Evolutionary conservation across 2,113 vertebrate genomes (phyloP), one percentile per base, ranked within the genome.

Genomic region (Onychostruthus taczanowskii): DNA sequence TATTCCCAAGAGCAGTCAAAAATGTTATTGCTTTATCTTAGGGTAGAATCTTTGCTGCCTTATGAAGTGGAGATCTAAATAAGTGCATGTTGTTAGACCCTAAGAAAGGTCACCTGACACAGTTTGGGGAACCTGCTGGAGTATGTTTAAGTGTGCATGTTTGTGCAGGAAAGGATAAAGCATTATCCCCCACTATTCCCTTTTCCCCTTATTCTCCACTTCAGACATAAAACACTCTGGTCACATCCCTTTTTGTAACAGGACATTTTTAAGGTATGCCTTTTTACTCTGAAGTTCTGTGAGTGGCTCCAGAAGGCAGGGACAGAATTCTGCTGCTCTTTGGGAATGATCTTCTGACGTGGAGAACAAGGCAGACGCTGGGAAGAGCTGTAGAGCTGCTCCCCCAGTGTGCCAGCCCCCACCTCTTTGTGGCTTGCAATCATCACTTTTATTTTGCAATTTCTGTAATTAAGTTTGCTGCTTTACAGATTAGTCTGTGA

Each of bases 171-270:
- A 64, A 18, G 52, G 43, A 55, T 43, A 33, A 69, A 23, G 9
- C 3, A 12, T 37, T 79, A 39, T 35, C 15, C 55, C 16, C 30
- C 16, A 5, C 23, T 50, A 1, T 13, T 73, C 31, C 6, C 27
- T 39, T 46, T 80, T 23, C 31, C 6, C 20, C 13, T 58, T 52
- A 27, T 44, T 63, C 15, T 69, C 30, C 10, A 10, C n/a, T 37
- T 49, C 11, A 59, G 41, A 52, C 4, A 5, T 55, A 8, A 6
- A 63, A 7, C 13, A 3, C 39, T 46, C 6, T 1, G 0, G 4
- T 83, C 75, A 19, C 18, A 31, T 33, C 39, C 56, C 19, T 68
- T 8, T 75, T 4, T 35, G 50, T 6, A 30, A 6, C 31, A 52
- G 43, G 28, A 58, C 4, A 5, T 75, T 82, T 87, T 67, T 33